phyloP scores from a whole-genome alignment of 1,140 invertebrate species.

The Panonychus citri region DNA sequence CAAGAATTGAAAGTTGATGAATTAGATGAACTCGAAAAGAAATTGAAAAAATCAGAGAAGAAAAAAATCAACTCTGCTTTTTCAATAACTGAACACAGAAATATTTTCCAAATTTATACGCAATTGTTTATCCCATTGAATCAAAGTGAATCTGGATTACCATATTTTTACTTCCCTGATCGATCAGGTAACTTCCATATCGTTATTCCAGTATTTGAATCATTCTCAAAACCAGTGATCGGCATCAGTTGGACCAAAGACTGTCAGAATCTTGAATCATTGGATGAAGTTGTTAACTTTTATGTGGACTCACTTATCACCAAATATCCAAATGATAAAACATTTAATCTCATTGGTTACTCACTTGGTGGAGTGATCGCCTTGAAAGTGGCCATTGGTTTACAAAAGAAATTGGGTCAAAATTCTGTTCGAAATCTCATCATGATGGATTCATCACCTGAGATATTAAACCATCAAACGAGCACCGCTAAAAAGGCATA shows the following conservation, averaged over 20 bases:
- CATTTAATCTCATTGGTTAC: slow-evolving; percentile 64
- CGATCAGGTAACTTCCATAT: slow-evolving; percentile 63
- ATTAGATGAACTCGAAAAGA: slow-evolving; percentile 37
- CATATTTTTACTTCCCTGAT: slow-evolving; percentile 58
- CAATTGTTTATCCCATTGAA: slow-evolving; percentile 27
- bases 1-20: slow-evolving; percentile 47
- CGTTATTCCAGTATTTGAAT: slow-evolving; percentile 39
- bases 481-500: no score
- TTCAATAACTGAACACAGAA: slow-evolving; percentile 2
- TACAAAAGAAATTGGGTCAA: slow-evolving; percentile 36
- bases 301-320: slow-evolving; percentile 33
- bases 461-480: no score
- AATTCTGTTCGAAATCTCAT: slow-evolving; percentile 30
- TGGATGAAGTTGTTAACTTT: slow-evolving; percentile 45
- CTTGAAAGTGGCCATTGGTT: slow-evolving; percentile 66
- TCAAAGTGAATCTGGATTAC: slow-evolving; percentile 19
- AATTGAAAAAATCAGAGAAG: slow-evolving; percentile 11
- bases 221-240: slow-evolving; percentile 50
- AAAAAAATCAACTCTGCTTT: background rate
- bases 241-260: slow-evolving; percentile 63
- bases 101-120: slow-evolving; percentile 21
- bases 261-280: slow-evolving; percentile 32
- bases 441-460: slow-evolving; percentile 71
- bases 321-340: background rate
- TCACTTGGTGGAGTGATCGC: slow-evolving; percentile 77